Evolutionary conservation across 2,888 invertebrate genomes (phyloP).

Genomic region (Drosophila longiperda): DNA sequence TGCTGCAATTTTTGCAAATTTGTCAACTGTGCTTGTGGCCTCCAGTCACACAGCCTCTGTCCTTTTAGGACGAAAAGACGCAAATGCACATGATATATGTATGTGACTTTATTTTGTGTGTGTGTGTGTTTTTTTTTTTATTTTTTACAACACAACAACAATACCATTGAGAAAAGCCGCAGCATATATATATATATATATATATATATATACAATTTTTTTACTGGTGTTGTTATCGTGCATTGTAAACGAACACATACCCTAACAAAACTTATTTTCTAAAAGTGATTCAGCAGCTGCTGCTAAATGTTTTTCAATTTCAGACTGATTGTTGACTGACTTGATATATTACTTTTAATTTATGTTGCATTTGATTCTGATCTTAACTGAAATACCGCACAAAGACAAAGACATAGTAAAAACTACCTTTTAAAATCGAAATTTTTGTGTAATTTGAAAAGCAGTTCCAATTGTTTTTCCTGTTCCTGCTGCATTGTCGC

Average conservation of each 20-base stretch:
- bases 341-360: constrained; percentile 12
- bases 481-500: not conserved
- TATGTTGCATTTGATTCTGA: not conserved
- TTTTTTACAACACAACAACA: constrained; percentile 10
- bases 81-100: constrained; percentile 63
- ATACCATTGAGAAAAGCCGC: constrained; percentile 44
- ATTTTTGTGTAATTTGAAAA: not conserved
- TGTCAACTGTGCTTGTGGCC: constrained; percentile 65
- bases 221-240: not conserved
- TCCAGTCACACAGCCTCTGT: constrained; percentile 1
- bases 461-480: constrained; percentile 4
- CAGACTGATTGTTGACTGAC: not conserved
- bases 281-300: not conserved
- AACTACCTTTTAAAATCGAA: not conserved
- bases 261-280: not conserved
- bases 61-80: constrained; percentile 31
- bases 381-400: not conserved
- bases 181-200: not conserved
- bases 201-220: not conserved
- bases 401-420: not conserved
- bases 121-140: not conserved
- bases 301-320: not conserved
- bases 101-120: constrained; percentile 53
- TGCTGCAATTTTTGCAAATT: constrained; percentile 75
- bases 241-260: not conserved